A percentile compares a stretch with the other conserved stretches of the same genome.
Conservation (phyloP, 2,113 vertebrate genomes). For the Apeltes quadracus region DNA sequence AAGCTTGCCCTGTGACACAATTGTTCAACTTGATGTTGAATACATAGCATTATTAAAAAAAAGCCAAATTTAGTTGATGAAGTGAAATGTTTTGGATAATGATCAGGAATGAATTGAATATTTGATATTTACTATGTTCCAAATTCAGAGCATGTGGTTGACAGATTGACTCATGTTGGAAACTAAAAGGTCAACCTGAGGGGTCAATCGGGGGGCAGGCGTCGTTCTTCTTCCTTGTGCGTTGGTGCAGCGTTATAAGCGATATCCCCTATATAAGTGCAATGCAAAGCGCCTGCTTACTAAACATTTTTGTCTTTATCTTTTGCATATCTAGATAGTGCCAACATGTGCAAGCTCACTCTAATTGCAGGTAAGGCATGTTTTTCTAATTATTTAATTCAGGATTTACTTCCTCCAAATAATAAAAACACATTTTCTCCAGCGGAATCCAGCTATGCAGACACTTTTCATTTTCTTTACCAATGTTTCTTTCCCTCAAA, state of each 20-base stretch:
- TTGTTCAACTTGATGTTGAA: neutral
- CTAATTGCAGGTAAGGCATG: conserved; percentile 20
- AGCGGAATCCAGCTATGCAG: neutral
- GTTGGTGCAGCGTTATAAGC: neutral
- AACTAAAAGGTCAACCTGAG: too few species aligned
- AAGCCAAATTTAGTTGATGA: neutral
- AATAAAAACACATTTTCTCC: neutral
- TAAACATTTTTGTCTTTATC: neutral
- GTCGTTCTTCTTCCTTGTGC: neutral
- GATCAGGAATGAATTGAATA: neutral
- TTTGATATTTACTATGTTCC: neutral
- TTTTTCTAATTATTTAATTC: neutral
- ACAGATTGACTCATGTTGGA: neutral
- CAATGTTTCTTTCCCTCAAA: neutral
- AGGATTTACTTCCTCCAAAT: neutral
- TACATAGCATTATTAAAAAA: neutral
- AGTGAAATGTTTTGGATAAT: neutral
- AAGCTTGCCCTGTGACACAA: neutral
- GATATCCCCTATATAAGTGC: neutral
- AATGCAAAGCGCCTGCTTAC: neutral
- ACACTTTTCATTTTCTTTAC: neutral
- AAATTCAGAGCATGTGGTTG: neutral
- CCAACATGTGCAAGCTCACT: conserved; percentile 34
- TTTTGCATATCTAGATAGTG: conserved; percentile 10
- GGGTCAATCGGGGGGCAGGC: too few species aligned